A percentile compares a stretch with the other conserved stretches of the same genome.
These are phyloP conservation scores for Pteria penguin DNA, from an alignment of 2,888 invertebrate genomes.

Conservation along the genomic window DNA sequence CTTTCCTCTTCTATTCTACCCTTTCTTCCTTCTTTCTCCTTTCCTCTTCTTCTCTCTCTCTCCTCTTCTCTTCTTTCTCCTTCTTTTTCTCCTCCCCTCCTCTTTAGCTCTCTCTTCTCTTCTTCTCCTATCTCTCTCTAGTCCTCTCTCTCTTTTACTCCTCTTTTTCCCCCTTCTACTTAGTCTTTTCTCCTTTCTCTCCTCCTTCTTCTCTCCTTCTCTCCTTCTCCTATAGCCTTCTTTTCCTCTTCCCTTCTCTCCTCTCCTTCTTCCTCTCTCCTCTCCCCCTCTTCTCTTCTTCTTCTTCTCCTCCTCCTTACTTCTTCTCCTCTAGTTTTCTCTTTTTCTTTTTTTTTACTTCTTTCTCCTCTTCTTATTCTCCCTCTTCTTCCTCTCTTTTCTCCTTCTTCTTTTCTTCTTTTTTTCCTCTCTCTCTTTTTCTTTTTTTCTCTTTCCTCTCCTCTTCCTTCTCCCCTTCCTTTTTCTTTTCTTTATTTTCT, in stretches of 20 bases:
- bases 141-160: neutral
- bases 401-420: slow-evolving; percentile 10
- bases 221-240: neutral
- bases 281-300: neutral
- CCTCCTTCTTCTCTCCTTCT: neutral
- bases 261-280: neutral
- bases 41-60: neutral
- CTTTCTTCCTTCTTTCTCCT: neutral
- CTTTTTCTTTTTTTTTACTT: slow-evolving; percentile 10
- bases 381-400: slow-evolving; percentile 21
- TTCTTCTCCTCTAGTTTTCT: neutral
- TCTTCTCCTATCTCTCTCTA: neutral
- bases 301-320: slow-evolving; percentile 4
- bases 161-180: neutral
- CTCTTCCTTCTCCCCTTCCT: slow-evolving; percentile 9
- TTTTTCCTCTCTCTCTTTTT: slow-evolving; percentile 25
- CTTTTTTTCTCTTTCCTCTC: slow-evolving; percentile 15
- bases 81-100: neutral
- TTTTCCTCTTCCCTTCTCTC: neutral
- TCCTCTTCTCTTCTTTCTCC: neutral
- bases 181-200: neutral
- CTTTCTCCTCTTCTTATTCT: slow-evolving; percentile 1
- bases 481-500: slow-evolving; percentile 17
- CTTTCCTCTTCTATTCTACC: neutral
- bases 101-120: neutral